These are phyloP conservation scores for Sycophila texana DNA, from an alignment of 2,888 invertebrate genomes.

Conservation along the genomic window DNA sequence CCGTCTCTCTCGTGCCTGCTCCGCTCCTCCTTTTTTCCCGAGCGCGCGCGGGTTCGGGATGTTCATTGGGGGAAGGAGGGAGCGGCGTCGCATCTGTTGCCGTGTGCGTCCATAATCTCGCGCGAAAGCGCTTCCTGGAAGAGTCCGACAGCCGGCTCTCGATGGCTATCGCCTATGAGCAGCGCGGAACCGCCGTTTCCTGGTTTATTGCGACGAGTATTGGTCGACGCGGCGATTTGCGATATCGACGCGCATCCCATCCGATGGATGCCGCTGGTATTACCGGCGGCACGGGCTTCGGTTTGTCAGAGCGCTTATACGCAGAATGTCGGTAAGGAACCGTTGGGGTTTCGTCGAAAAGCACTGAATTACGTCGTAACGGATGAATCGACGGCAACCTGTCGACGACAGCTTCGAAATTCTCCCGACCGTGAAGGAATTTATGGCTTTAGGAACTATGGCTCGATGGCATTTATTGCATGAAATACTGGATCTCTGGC, in stretches of 20 bases:
- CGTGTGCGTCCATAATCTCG: conserved; percentile 22
- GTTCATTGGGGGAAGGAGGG: not conserved
- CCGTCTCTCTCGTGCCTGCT: too few species aligned
- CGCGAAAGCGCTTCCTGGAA: conserved; percentile 34
- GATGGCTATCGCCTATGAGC: conserved; percentile 8
- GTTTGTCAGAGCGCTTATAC: too few species aligned
- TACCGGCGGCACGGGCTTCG: not conserved
- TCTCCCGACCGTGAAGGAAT: too few species aligned
- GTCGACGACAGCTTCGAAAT: too few species aligned
- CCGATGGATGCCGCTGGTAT: conserved; percentile 19
- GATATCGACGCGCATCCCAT: not conserved
- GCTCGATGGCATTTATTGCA: too few species aligned
- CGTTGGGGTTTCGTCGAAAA: conserved; percentile 1
- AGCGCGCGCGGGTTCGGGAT: too few species aligned
- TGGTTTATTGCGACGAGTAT: not conserved
- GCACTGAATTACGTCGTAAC: too few species aligned
- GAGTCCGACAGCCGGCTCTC: not conserved
- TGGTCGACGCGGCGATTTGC: not conserved
- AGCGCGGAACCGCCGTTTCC: not conserved
- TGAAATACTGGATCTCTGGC: too few species aligned
- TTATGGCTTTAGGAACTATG: too few species aligned
- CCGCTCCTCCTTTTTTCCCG: not conserved
- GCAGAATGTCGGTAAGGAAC: not conserved
- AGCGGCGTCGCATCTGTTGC: conserved; percentile 16
- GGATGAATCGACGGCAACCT: too few species aligned